Percentiles rank a stretch among this genome's conserved stretches.
These are phyloP conservation scores for Diplosoma virens DNA, from an alignment of 23 tunicate species.

Conservation along the genomic window DNA sequence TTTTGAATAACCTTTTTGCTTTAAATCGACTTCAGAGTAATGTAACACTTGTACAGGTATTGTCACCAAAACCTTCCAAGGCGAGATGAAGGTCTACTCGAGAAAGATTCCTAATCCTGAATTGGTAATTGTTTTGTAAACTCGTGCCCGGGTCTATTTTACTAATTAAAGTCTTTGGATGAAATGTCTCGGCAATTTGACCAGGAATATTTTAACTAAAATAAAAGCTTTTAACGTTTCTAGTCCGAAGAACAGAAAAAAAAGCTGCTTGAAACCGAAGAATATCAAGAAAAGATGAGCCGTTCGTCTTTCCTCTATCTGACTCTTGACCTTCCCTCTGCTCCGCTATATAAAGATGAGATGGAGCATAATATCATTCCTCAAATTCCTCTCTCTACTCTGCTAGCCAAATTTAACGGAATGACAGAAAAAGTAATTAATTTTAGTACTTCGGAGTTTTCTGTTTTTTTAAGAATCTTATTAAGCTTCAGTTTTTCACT, in stretches of 20 bases:
- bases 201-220: too few relatives aligned
- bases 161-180: too few relatives aligned
- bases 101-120: constrained; percentile 91
- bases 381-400: constrained; percentile 71
- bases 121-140: constrained; percentile 52
- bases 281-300: constrained; percentile 73
- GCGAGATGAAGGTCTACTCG: constrained; percentile 79
- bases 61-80: constrained; percentile 79
- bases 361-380: constrained; percentile 95
- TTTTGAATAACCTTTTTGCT: too few relatives aligned
- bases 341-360: constrained; percentile 96
- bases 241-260: constrained; percentile 85
- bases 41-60: constrained; percentile 45
- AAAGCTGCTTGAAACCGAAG: constrained; percentile 65
- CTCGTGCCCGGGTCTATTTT: too few relatives aligned
- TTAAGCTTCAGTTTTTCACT: too few relatives aligned
- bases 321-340: constrained; percentile 84
- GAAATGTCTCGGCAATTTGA: too few relatives aligned
- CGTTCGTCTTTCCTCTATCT: constrained; percentile 73
- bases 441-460: too few relatives aligned
- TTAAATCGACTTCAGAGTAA: too few relatives aligned
- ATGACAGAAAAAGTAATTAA: constrained; percentile 54
- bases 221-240: not conserved
- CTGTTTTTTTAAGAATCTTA: too few relatives aligned
- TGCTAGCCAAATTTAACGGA: constrained; percentile 93